These are phyloP conservation scores for Chelidonichthys spinosus DNA, from an alignment of 2,797 vertebrate species.

Conservation along the genomic window DNA sequence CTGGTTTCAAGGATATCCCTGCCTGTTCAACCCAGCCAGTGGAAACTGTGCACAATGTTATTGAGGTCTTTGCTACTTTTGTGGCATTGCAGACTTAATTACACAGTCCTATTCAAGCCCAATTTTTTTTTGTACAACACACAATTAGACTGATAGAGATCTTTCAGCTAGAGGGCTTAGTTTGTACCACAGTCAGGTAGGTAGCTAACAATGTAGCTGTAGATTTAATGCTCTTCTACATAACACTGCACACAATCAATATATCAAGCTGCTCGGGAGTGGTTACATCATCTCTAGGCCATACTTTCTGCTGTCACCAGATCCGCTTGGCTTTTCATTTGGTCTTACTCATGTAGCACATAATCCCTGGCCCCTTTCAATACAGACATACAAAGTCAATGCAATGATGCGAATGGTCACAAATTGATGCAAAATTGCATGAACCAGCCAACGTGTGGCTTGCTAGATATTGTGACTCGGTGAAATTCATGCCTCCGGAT, in stretches of 20 bases:
- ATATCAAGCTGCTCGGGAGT: neutral
- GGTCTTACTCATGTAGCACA: neutral
- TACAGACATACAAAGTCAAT: too few relatives aligned
- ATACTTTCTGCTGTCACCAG: neutral
- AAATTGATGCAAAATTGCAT: too few relatives aligned
- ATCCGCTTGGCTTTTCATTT: neutral
- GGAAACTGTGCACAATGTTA: neutral
- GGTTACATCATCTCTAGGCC: neutral
- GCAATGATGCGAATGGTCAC: too few relatives aligned
- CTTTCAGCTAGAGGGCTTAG: neutral
- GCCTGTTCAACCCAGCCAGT: neutral
- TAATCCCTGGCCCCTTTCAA: neutral
- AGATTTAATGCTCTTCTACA: neutral
- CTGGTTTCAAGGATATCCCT: conserved; percentile 11
- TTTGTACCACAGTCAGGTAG: neutral
- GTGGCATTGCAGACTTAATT: conserved; percentile 17
- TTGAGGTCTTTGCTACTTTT: conserved; percentile 8
- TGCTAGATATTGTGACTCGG: too few relatives aligned
- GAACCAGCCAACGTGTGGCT: too few relatives aligned
- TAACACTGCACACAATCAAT: neutral
- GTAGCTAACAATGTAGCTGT: neutral
- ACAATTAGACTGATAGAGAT: conserved; percentile 14
- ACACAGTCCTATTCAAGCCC: neutral
- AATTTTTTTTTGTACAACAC: neutral
- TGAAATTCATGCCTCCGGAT: too few relatives aligned